Evolutionary conservation across 2,797 vertebrate genomes (phyloP), one percentile per base, ranked within the genome.

Genomic region (Anguilla obscura): DNA sequence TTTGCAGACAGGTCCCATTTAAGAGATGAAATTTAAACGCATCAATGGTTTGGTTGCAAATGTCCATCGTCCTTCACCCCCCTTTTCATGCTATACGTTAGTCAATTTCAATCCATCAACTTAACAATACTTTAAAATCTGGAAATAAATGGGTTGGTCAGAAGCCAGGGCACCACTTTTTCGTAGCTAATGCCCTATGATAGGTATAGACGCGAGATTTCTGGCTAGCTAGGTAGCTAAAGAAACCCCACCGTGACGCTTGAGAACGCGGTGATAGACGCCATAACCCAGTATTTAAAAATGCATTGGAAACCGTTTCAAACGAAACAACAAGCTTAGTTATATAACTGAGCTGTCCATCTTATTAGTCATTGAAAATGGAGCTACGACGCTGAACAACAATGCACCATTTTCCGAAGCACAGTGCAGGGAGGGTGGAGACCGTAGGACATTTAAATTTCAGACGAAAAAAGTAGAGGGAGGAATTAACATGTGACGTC

Each of bases 401-500:
- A 82, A 82, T 24, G 40, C 79, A 82, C 40, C 40, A 30, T 50
- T 82, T 50, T 50, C 7, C 40, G 21, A 50, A 48, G 24, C 79
- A 82, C 14, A 16, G 54, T 18, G 60, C 16, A 36, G n/a, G 16
- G 16, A 14, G 82, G 58, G 82, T 16, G 83, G 27, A 60, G 48
- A 69, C 3, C 30, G n/a, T n/a, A 84, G 45, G 40, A 69, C 54
- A 36, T 30, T 50, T 52, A 84, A 56, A 87, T 54, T 74, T 56
- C n/a, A 88, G 6, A 79, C 56, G 50, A 27, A 58, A 69, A 56
- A 58, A 85, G 36, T 58, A 56, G 56, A 76, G 56, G 63, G 71
- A 52, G 54, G 33, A 79, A 50, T 79, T 85, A 66, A 85, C 69
- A 76, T 79, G 84, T 84, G 83, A 30, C 52, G 84, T 88, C 69